Conservation (phyloP, 2,113 vertebrate species). For the Misgurnus mizolepis region DNA sequence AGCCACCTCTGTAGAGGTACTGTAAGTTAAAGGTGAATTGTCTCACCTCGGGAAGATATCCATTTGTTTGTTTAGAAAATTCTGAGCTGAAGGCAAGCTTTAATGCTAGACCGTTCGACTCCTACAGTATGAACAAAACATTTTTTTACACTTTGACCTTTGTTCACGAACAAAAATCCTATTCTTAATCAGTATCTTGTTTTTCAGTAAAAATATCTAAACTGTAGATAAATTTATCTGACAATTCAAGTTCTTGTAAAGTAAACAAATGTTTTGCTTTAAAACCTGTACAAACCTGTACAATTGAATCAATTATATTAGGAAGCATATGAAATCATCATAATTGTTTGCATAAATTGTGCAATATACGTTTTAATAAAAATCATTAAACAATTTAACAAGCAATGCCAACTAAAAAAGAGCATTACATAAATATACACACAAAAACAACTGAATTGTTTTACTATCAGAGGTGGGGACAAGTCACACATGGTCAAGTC, state of each 20-base stretch:
- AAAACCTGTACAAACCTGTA: too few species aligned
- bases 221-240: background rate
- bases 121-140: conserved; percentile 62
- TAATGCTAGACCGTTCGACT: conserved; percentile 76
- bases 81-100: conserved; percentile 66
- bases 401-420: too few species aligned
- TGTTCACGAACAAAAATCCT: background rate
- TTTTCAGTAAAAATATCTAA: background rate
- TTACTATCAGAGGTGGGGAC: too few species aligned
- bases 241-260: too few species aligned
- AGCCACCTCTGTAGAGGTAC: background rate
- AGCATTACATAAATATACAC: too few species aligned
- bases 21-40: background rate
- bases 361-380: too few species aligned
- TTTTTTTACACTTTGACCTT: background rate
- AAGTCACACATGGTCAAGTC: too few species aligned
- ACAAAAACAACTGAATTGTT: too few species aligned
- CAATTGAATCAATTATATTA: background rate
- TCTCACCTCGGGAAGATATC: conserved; percentile 81
- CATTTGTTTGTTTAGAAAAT: conserved; percentile 71
- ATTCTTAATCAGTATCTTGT: background rate
- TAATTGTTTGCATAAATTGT: background rate
- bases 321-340: background rate
- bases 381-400: too few species aligned
- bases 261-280: too few species aligned